These are phyloP conservation scores for Nephrotoma guestfalica DNA, from an alignment of 2,888 invertebrate genomes.

Conservation along the genomic window DNA sequence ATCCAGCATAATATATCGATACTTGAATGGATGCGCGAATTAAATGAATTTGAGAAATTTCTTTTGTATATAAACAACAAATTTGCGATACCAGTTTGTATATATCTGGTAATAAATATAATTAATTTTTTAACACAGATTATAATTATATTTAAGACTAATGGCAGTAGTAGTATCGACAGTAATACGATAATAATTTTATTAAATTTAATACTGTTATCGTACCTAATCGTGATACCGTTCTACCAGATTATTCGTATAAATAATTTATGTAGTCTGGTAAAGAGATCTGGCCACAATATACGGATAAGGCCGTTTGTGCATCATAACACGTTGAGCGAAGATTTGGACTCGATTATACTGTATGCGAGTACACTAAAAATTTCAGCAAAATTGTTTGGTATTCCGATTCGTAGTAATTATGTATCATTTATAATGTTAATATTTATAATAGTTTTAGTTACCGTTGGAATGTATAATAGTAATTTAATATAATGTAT, in stretches of 20 bases:
- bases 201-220: conserved; percentile 32
- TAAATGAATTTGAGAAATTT: conserved; percentile 63
- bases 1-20: conserved; percentile 56
- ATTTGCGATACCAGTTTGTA: conserved; percentile 58
- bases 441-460: conserved; percentile 39
- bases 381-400: conserved; percentile 58
- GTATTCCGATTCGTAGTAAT: conserved; percentile 54
- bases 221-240: conserved; percentile 24
- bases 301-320: conserved; percentile 63
- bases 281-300: conserved; percentile 49
- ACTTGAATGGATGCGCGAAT: conserved; percentile 71
- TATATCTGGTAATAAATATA: conserved; percentile 60
- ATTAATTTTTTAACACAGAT: conserved; percentile 60
- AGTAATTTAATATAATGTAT: background rate
- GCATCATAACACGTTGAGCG: conserved; percentile 60
- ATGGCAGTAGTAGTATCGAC: background rate
- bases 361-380: conserved; percentile 60
- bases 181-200: background rate
- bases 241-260: conserved; percentile 32
- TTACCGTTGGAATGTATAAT: conserved; percentile 55
- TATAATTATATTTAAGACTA: conserved; percentile 20
- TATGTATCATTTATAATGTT: conserved; percentile 50
- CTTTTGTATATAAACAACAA: conserved; percentile 62
- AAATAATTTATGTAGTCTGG: background rate
- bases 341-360: conserved; percentile 61